Evolutionary conservation across 1,140 invertebrate genomes (phyloP).

Genomic region (Acromyrmex charruanus): DNA sequence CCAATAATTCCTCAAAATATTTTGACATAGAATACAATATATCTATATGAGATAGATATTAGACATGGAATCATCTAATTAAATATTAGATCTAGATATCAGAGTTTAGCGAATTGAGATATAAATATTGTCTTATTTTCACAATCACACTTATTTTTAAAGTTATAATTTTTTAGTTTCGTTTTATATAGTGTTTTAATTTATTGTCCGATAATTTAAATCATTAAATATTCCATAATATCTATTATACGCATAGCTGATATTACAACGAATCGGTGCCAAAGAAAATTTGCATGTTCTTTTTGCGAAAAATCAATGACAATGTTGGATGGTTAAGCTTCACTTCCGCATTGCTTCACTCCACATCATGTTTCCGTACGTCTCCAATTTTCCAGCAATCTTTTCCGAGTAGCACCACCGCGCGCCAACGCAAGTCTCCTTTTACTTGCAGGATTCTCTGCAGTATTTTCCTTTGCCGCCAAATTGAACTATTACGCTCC

Average conservation of each 20-base stretch:
- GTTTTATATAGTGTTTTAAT: background rate
- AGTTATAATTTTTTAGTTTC: background rate
- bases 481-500: slow-evolving; percentile 83
- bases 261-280: background rate
- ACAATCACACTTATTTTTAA: background rate
- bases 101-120: background rate
- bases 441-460: slow-evolving; percentile 77
- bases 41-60: background rate
- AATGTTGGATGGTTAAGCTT: slow-evolving; percentile 9
- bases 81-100: background rate
- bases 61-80: background rate
- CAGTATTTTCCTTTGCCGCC: slow-evolving; percentile 81
- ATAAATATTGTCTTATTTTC: background rate
- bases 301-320: slow-evolving; percentile 44
- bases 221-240: background rate
- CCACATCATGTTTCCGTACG: slow-evolving; percentile 75
- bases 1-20: slow-evolving; percentile 77
- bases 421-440: slow-evolving; percentile 63
- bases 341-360: background rate
- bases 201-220: background rate
- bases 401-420: slow-evolving; percentile 49
- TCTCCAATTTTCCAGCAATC: slow-evolving; percentile 80
- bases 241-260: background rate
- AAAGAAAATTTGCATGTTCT: slow-evolving; percentile 24
- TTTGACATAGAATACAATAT: slow-evolving; percentile 81